Evolutionary conservation across 2,113 vertebrate species (phyloP).

Genomic region (Taxidea taxus): DNA sequence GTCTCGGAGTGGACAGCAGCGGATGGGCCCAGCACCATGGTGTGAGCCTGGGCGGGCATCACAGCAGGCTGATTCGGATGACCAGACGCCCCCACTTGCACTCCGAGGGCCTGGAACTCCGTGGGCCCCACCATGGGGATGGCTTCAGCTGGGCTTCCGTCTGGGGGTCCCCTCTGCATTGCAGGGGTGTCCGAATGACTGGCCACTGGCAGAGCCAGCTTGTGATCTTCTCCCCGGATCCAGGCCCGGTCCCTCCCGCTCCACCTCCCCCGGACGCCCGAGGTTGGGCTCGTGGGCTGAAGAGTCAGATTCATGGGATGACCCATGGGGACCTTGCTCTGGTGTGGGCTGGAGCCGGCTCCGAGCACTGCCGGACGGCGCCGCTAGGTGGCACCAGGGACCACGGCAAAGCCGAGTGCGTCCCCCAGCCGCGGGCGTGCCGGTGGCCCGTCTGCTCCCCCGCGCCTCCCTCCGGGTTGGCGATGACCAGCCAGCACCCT

Average conservation of each 20-base stretch:
- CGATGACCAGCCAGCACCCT: accelerated
- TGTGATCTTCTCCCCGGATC: neutral
- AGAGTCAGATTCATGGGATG: neutral
- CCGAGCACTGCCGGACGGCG: accelerated
- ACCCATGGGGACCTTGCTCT: accelerated
- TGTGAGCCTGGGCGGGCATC: neutral
- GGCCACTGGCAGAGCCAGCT: neutral
- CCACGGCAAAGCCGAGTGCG: accelerated
- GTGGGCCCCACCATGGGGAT: accelerated
- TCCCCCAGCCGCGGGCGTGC: neutral
- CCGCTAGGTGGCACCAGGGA: constrained; percentile 43
- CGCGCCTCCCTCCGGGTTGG: accelerated
- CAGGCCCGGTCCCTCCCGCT: neutral
- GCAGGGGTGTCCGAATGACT: accelerated
- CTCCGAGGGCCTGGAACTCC: neutral
- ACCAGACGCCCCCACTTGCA: accelerated
- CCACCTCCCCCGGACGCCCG: neutral
- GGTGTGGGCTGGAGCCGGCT: accelerated
- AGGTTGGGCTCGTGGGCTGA: neutral
- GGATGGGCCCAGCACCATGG: neutral
- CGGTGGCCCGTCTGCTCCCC: accelerated
- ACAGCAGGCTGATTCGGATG: neutral
- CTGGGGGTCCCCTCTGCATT: neutral
- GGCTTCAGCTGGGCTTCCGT: accelerated
- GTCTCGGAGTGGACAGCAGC: too few species aligned